These are phyloP conservation scores for Prunella himalayana DNA, from an alignment of 2,113 vertebrate genomes.

Conservation along the genomic window DNA sequence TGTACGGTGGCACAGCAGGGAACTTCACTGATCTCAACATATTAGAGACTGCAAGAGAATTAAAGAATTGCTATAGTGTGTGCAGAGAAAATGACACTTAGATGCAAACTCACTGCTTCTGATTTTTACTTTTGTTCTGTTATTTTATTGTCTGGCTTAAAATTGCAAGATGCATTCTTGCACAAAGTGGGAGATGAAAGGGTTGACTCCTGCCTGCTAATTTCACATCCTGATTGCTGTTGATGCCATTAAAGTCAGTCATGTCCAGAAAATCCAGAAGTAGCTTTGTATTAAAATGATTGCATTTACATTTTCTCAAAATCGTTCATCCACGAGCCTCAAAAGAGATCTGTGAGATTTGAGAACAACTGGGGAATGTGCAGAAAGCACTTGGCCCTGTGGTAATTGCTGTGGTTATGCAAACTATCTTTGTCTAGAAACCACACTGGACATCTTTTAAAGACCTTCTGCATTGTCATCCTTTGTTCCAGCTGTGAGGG, in stretches of 20 bases:
- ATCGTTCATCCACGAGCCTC: background rate
- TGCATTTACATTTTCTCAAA: background rate
- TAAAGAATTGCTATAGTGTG: slow-evolving; percentile 24
- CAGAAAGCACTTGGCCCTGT: background rate
- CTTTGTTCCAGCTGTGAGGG: background rate
- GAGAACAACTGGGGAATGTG: background rate
- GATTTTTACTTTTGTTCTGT: background rate
- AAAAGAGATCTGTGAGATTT: background rate
- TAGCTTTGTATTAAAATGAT: background rate
- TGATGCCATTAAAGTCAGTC: background rate
- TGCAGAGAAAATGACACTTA: slow-evolving; percentile 31
- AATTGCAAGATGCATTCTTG: background rate
- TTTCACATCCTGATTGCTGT: background rate
- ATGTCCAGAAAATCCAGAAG: background rate
- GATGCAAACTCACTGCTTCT: slow-evolving; percentile 30
- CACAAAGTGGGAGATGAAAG: background rate
- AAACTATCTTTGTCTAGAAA: background rate
- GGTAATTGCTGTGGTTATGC: background rate
- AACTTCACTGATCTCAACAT: slow-evolving; percentile 57
- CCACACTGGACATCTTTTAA: background rate
- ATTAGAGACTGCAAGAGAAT: slow-evolving; percentile 17
- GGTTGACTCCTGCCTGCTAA: background rate
- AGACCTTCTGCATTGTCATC: background rate
- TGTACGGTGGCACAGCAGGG: slow-evolving; percentile 62
- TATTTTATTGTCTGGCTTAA: background rate